These are phyloP conservation scores for Sericinus montela DNA, from an alignment of 2,888 invertebrate genomes.

Conservation along the genomic window DNA sequence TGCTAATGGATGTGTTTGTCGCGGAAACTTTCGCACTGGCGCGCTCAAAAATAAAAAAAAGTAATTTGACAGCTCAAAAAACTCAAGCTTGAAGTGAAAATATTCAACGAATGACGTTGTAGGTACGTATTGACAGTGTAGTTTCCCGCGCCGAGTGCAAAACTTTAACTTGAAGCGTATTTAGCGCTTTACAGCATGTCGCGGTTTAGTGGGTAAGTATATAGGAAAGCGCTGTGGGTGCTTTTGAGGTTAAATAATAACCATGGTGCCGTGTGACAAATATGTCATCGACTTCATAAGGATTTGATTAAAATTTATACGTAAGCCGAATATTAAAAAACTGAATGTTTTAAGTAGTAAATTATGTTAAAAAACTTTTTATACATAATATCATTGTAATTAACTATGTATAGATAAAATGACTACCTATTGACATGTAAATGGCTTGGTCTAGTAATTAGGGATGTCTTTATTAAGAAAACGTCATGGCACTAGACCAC, in stretches of 20 bases:
- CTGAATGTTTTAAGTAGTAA: too few species aligned
- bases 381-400: too few species aligned
- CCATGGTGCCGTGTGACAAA: constrained; percentile 7
- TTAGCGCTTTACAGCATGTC: constrained; percentile 2
- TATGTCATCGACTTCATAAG: constrained; percentile 3
- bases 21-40: neutral
- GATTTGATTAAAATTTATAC: neutral
- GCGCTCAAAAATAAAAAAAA: neutral
- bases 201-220: neutral
- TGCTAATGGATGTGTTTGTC: neutral
- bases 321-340: too few species aligned
- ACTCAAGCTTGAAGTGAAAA: neutral
- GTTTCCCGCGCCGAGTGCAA: constrained; percentile 17
- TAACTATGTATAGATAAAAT: too few species aligned
- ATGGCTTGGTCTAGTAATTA: too few species aligned
- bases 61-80: neutral
- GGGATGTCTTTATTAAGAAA: too few species aligned
- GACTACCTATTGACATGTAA: too few species aligned
- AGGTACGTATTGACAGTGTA: neutral
- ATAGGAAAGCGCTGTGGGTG: constrained; percentile 5
- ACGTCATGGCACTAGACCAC: too few species aligned
- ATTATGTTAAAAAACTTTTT: too few species aligned
- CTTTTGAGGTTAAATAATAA: neutral
- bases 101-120: neutral
- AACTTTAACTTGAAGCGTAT: neutral